Evolutionary conservation across 2,113 vertebrate genomes (phyloP).

Genomic region (Oenanthe melanoleuca): DNA sequence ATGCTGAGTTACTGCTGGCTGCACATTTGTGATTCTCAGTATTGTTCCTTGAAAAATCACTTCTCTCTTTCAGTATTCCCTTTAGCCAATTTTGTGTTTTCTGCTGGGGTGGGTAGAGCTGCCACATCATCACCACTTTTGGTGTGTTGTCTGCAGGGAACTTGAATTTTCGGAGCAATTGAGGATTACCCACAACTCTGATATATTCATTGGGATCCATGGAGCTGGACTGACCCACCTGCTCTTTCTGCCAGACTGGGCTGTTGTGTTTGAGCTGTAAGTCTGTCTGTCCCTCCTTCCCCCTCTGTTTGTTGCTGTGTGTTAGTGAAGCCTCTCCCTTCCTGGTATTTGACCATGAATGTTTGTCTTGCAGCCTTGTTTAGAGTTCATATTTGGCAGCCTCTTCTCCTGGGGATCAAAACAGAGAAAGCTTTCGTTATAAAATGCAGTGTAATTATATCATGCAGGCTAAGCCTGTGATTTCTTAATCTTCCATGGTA

Average conservation of each 20-base stretch:
- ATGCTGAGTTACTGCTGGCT: neutral
- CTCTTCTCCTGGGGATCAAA: neutral
- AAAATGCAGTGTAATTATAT: neutral
- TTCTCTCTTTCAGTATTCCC: neutral
- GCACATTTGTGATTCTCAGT: neutral
- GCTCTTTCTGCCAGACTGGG: constrained; percentile 98
- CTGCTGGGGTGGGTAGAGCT: neutral
- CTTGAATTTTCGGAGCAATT: constrained; percentile 91
- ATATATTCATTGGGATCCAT: constrained; percentile 98
- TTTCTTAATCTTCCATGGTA: neutral
- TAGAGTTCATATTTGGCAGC: neutral
- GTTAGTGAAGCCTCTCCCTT: neutral
- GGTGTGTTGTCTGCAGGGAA: constrained; percentile 75
- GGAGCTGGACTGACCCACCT: constrained; percentile 96
- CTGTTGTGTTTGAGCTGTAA: constrained; percentile 95
- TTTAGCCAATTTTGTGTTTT: neutral
- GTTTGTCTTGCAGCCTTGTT: neutral
- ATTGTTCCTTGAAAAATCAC: neutral
- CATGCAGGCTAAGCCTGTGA: neutral
- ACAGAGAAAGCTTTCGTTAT: neutral
- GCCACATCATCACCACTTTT: neutral
- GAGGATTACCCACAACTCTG: constrained; percentile 92
- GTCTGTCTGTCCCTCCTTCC: constrained; percentile 53
- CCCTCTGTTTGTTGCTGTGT: neutral
- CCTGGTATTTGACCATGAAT: neutral